Evolutionary conservation across 2,888 invertebrate genomes (phyloP).

Genomic region (Cephus runcator): DNA sequence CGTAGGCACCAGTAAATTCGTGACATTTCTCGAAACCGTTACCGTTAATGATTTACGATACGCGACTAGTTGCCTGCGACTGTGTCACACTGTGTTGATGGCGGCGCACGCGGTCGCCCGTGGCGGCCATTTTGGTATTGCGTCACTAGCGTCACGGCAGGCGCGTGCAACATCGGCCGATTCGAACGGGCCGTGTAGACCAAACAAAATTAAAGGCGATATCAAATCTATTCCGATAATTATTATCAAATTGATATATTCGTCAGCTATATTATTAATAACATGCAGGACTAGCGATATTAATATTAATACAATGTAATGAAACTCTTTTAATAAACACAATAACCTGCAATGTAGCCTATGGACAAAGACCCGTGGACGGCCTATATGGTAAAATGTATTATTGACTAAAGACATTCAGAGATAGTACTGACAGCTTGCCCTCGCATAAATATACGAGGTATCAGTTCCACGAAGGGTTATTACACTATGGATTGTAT

Average conservation of each 20-base stretch:
- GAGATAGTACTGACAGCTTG: not conserved
- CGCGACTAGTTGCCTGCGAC: not conserved
- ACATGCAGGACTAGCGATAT: not conserved
- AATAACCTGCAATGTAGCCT: not conserved
- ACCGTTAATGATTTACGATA: not conserved
- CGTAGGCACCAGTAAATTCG: not conserved
- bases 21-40: not conserved
- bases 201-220: not conserved
- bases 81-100: not conserved
- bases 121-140: constrained; percentile 20
- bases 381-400: not conserved
- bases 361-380: not conserved
- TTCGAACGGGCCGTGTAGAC: not conserved
- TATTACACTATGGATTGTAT: not conserved
- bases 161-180: not conserved
- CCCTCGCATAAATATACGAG: not conserved
- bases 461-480: not conserved
- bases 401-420: not conserved
- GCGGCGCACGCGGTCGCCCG: constrained; percentile 8
- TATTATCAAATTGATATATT: not conserved
- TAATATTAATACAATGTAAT: not conserved
- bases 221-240: not conserved
- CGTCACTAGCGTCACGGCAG: constrained; percentile 12
- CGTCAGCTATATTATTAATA: not conserved
- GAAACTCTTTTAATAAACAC: not conserved